Percentiles rank a stretch among this genome's conserved stretches.
phyloP scores from a whole-genome alignment of 1,140 invertebrate species.

The Caenorhabditis brenneri region DNA sequence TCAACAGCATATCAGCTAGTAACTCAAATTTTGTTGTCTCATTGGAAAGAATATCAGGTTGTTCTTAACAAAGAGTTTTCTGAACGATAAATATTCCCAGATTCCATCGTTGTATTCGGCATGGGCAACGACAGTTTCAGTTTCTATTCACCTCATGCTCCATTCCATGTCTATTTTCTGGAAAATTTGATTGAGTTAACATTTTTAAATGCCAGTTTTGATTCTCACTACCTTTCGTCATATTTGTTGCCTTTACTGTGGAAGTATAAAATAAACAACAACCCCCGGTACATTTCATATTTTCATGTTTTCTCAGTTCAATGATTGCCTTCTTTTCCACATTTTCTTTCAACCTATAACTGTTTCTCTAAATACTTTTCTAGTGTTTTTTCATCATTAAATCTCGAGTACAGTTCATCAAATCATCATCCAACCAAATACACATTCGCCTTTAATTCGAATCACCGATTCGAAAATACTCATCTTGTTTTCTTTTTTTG shows the following conservation, averaged over 20 bases:
- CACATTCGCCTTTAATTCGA: background rate
- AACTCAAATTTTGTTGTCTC: background rate
- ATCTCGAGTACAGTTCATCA: background rate
- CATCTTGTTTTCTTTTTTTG: background rate
- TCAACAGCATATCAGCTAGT: background rate
- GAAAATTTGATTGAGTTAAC: background rate
- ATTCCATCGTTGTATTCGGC: background rate
- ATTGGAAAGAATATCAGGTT: background rate
- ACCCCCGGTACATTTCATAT: too few relatives aligned
- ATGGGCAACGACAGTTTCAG: background rate
- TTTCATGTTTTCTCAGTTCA: too few relatives aligned
- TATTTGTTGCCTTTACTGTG: too few relatives aligned
- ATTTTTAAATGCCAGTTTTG: background rate
- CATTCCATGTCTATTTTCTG: background rate
- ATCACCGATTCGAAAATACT: slow-evolving; percentile 8
- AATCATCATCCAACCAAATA: background rate
- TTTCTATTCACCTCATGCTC: background rate
- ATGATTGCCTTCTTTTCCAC: too few relatives aligned
- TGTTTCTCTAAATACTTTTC: background rate
- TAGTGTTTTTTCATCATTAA: background rate
- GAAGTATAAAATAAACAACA: too few relatives aligned
- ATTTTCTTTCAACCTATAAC: too few relatives aligned
- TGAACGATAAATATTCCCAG: background rate
- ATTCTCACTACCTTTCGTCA: background rate
- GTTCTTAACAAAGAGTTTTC: background rate